Evolutionary conservation across 1,140 invertebrate genomes (phyloP), one percentile per base, ranked within the genome.

Genomic region (Pogonomyrmex barbatus): DNA sequence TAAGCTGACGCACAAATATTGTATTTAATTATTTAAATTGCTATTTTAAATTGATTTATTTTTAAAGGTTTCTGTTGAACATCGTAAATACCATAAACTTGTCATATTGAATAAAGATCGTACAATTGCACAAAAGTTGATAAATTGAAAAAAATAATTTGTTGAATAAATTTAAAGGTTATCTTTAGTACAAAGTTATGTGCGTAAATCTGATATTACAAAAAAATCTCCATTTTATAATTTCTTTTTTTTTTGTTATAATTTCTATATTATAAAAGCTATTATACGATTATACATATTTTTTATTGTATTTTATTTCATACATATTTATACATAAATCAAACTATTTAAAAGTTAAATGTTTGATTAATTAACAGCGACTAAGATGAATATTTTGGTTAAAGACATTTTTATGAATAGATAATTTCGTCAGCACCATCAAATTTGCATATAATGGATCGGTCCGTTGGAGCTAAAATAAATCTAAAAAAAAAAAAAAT

Each of bases 401-500:
- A 36, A 60, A 47, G 17, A 73, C 24, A 50, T 33, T 47, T 47
- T 60, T 17, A 62, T 73, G 68, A 60, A 50, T 83, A 70, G 65
- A 70, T 67, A 56, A 81, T 83, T 83, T 83, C 9, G 30, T 73
- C 30, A 1, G 45, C 17, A 12, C 14, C 42, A 42, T 8, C 60
- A 50, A 83, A 42, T 60, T 1, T 47, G 50, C 60, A 83, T 47
- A 50, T 75, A 62, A 73, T 82, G 30, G 42, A 62, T 83, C 54
- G 30, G 17, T 12, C 62, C 42, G 30, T 62, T 83, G 30, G 36
- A 73, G 67, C n/a, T 60, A 33, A 83, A 82, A 82, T 33, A 83
- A 82, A 82, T 33, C 9, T n/a, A 79, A 45, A 60, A 60, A 73
- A 73, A 6, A 1, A 36, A 17, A 24, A 24, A 24, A 24, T 24